A percentile compares a stretch with the other conserved stretches of the same genome.
Conservation (phyloP, 2,797 vertebrate genomes). For the Schizopygopsis pylzovi region DNA sequence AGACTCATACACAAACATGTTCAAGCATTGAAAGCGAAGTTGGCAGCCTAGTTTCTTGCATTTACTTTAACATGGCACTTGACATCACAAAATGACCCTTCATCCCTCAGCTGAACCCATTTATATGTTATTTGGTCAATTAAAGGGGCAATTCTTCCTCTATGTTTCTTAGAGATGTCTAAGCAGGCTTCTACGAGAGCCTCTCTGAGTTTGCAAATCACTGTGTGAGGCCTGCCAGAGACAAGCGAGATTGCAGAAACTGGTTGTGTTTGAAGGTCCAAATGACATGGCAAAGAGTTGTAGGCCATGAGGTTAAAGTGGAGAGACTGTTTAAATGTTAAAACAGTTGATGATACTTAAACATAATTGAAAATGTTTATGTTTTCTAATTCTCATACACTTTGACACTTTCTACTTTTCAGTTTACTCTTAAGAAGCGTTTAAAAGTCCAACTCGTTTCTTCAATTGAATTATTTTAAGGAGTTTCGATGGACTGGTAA, state of each 20-base stretch:
- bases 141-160: slow-evolving; percentile 20
- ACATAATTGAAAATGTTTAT: slow-evolving; percentile 51
- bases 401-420: neutral
- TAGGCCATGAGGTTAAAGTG: slow-evolving; percentile 50
- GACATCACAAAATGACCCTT: slow-evolving; percentile 30
- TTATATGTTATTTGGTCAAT: slow-evolving; percentile 39
- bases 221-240: slow-evolving; percentile 30
- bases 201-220: slow-evolving; percentile 29
- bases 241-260: slow-evolving; percentile 45
- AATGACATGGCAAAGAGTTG: slow-evolving; percentile 43
- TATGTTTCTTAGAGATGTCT: slow-evolving; percentile 30
- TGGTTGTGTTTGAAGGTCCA: slow-evolving; percentile 55
- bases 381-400: slow-evolving; percentile 2
- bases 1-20: slow-evolving; percentile 35
- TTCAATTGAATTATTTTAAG: neutral
- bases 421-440: neutral
- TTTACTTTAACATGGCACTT: slow-evolving; percentile 43
- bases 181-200: slow-evolving; percentile 39
- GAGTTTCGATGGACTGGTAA: neutral
- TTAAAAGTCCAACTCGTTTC: neutral
- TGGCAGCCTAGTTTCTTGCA: slow-evolving; percentile 41
- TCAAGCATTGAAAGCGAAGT: slow-evolving; percentile 50
- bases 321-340: slow-evolving; percentile 54
- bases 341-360: slow-evolving; percentile 39
- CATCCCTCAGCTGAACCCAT: slow-evolving; percentile 50